Evolutionary conservation across 2,797 vertebrate genomes (phyloP).

Genomic region (Rallus crepitans): DNA sequence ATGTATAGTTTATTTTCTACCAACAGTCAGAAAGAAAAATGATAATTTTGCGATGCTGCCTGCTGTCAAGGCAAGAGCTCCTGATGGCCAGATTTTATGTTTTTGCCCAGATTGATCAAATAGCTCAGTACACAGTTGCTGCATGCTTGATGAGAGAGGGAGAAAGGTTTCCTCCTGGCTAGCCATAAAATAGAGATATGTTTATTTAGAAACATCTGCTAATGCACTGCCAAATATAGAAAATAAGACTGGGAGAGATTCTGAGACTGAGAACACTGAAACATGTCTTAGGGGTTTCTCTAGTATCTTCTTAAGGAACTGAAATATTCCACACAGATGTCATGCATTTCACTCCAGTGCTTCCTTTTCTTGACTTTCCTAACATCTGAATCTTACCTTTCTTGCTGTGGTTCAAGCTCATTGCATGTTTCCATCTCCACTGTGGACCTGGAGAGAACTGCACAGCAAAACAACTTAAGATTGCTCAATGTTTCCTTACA

Average conservation of each 20-base stretch:
- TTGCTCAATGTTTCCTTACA: fast-evolving
- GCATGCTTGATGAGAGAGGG: background rate
- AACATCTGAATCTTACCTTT: background rate
- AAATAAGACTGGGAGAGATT: background rate
- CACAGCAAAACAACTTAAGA: background rate
- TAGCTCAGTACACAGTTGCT: background rate
- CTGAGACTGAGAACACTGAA: background rate
- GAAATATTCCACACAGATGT: background rate
- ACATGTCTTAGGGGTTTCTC: background rate
- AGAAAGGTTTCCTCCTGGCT: background rate
- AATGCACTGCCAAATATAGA: background rate
- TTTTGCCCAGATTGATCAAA: background rate
- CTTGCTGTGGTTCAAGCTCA: background rate
- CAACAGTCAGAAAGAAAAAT: background rate
- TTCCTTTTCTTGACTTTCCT: background rate
- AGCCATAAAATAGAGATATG: background rate
- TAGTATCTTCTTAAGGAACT: background rate
- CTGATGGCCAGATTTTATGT: background rate
- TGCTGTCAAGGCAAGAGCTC: background rate
- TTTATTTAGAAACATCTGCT: background rate
- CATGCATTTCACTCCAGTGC: background rate
- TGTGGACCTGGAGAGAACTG: background rate
- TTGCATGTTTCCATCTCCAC: background rate
- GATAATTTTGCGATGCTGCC: background rate
- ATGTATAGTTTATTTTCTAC: background rate